Conservation (phyloP, 2,888 invertebrate genomes). For the Mythimna loreyi region DNA sequence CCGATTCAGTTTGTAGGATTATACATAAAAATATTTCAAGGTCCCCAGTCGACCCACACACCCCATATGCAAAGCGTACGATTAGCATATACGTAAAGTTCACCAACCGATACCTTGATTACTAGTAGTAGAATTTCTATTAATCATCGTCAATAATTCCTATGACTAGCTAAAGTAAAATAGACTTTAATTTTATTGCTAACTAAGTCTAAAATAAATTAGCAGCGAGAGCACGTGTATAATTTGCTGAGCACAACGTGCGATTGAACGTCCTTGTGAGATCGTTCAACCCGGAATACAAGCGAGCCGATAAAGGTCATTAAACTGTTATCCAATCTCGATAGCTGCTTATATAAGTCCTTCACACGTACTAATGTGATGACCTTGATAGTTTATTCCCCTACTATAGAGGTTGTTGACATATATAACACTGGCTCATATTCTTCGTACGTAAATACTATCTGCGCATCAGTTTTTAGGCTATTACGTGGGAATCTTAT, state of each 20-base stretch:
- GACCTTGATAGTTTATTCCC: conserved; percentile 84
- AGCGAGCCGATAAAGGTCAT: conserved; percentile 76
- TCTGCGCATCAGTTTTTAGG: conserved; percentile 24
- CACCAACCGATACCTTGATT: conserved; percentile 73
- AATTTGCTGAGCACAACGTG: conserved; percentile 72
- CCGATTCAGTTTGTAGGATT: too few relatives aligned
- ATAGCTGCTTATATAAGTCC: conserved; percentile 81
- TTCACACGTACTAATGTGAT: conserved; percentile 76
- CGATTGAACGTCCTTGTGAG: conserved; percentile 85
- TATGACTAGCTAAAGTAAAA: conserved; percentile 49
- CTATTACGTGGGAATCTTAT: conserved; percentile 23
- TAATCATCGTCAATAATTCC: conserved; percentile 55
- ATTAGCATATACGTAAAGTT: conserved; percentile 65
- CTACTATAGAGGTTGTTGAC: conserved; percentile 65
- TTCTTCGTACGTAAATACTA: conserved; percentile 33
- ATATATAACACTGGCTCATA: conserved; percentile 63
- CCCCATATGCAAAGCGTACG: conserved; percentile 46
- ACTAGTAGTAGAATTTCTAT: conserved; percentile 74
- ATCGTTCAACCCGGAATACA: conserved; percentile 86
- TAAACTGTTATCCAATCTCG: conserved; percentile 80
- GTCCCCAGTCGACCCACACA: conserved; percentile 31
- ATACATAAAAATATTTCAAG: conserved; percentile 48
- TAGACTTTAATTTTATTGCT: conserved; percentile 53
- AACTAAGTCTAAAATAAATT: conserved; percentile 49
- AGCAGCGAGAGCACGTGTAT: conserved; percentile 63